Evolutionary conservation across 2,113 vertebrate species (phyloP), one percentile per base, ranked within the genome.

Genomic region (Chaenocephalus aceratus): DNA sequence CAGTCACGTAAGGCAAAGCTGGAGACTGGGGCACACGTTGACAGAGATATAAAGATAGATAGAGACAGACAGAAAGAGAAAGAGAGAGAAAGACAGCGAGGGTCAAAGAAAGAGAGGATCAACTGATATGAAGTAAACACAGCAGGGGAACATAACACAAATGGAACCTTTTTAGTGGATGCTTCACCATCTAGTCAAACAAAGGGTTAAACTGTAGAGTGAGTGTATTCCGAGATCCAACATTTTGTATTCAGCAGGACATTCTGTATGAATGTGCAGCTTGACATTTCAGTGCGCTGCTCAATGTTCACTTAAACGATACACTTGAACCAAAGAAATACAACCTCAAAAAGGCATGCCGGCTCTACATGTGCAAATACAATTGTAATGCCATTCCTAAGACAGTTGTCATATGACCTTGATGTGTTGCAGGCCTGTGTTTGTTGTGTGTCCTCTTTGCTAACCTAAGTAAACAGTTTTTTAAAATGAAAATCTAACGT

Each of bases 1-100:
- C 91, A 94, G 95, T 95, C 94, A 95, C 93, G 93, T 95, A 95
- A 95, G 86, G 92, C 90, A 83, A 94, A 88, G 85, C 83, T 81
- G 66, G 85, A 92, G 86, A 91, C 72, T 8, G 78, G 75, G 75
- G 79, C 84, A 84, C 69, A 81, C 48, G 84, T 82, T 82, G 81
- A 89, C 80, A 26, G 75, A 82, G 82, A 67, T 53, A 77, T 65
- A 77, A 75, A 75, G 81, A 86, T 18, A 53, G 75, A 79, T 30
- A 48, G 74, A 68, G 51, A 81, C 58, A n/a, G 64, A 85, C 54
- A n/a, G 72, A 79, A 30, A 46, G 60, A 56, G 36, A 68, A 34
- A 65, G 62, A 83, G 80, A 75, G 52, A 67, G 57, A 60, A 75
- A 76, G 65, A 82, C 52, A 49, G 68, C 0, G 36, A 82, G 23